Base-by-base conservation (phyloP, 1,140 invertebrate species). In the Scaptomyza graminum region DNA sequence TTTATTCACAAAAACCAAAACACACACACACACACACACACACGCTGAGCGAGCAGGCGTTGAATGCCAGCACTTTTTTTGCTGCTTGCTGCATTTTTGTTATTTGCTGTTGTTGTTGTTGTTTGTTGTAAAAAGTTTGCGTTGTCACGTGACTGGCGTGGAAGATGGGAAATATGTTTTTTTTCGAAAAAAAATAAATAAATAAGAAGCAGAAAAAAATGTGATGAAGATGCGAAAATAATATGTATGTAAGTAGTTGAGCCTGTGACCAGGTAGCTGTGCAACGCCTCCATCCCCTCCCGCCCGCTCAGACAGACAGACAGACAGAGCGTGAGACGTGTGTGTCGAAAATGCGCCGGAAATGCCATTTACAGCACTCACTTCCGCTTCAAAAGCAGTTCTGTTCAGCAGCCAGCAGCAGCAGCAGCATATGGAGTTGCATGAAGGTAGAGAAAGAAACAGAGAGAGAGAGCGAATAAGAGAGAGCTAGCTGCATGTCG, bases 111-210 rank as follows among this genome's bases (percentile, higher is more conserved):
- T 60, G 65, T 47, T 37, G 41, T 9, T 34, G 31, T 8, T 34
- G 28, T 28, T 28, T 28, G 28, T 28, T 46, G 31, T 39, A 39
- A 70, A 25, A 77, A 80, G 79, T 76, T 87, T 71, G 44, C 63
- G 83, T 64, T 67, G 74, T 87, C 82, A 87, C 82, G 79, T 88
- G 66, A 68, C 82, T 75, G 74, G 72, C 60, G 56, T 68, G 34
- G 57, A 44, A 83, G 66, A 74, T 70, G 76, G 66, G 49, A 51
- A 62, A 87, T 79, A 73, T 71, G 65, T 73, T 74, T 72, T 73
- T n/a, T n/a, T n/a, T n/a, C n/a, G n/a, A 1, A 22, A 22, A 22
- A 22, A 22, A 22, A 22, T 22, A 22, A 3, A 22, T 22, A 22
- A 3, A 22, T 22, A 22, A 74, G 59, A 31, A 43, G 15, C 73